Evolutionary conservation across 2,797 vertebrate genomes (phyloP), one percentile per base, ranked within the genome.

Genomic region (Gymnodraco acuticeps): DNA sequence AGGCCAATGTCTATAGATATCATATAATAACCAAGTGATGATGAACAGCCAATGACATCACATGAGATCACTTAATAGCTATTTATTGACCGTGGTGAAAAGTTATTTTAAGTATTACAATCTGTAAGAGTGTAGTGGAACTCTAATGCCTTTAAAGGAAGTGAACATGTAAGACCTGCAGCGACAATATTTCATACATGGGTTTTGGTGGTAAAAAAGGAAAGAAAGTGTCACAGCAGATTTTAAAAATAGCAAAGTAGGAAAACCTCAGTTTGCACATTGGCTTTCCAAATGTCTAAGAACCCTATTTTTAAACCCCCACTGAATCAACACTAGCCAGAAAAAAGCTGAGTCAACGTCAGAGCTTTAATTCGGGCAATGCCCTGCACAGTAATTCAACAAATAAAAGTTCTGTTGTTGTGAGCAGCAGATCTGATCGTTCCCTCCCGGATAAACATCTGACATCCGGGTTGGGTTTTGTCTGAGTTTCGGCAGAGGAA

Each of bases 331-430:
- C 54, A 5, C 8, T 12, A 50, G 68, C 70, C 20, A 75, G 9
- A 64, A 63, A 62, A 38, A 16, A 23, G 42, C 53, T 9, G 54
- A 82, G 16, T 41, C 20, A 31, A 12, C 10, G 13, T 72, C 4
- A 42, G 17, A 93, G 94, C 93, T 59, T 14, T 16, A 31, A 64
- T 56, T 58, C 92, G 93, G 92, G 94, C 95, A 77, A 71, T 53
- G 6, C 43, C 63, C 65, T 16, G 46, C 23, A 0, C 7, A 19
- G 47, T 27, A 13, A 62, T 60, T 60, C 5, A 19, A 51, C 67
- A 65, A 60, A 73, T 70, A 73, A 75, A 58, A 64, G 73, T 20
- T 11, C 23, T 52, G 70, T 23, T 52, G 73, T 68, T 85, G 62
- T 76, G 27, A 55, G 31, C 12, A 20, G 3, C 2, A 11, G 64